Evolutionary conservation across 2,113 vertebrate species (phyloP), one percentile per base, ranked within the genome.

Genomic region (Beaufortia kweichowensis): DNA sequence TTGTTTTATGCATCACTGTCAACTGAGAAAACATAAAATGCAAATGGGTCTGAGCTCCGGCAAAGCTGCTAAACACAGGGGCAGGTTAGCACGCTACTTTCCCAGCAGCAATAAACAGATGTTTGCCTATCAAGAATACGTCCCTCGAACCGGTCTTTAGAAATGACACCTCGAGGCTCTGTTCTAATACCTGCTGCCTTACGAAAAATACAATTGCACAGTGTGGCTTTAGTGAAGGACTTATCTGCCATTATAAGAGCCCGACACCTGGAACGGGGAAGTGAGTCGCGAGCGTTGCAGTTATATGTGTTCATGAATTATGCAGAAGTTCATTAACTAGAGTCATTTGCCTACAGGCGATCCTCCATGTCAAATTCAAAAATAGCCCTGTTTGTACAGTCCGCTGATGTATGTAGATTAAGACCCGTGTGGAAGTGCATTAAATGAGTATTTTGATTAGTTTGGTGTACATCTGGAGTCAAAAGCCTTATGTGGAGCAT

Each of bases 241-340:
- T 68, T 28, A 10, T 74, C n/a, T 21, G 0, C 39, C 43, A 63
- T 75, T 77, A 78, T 78, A 75, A 59, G 73, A 75, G 76, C 62
- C 81, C 50, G 43, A 67, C 55, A 67, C 70, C 86, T 87, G 83
- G 11, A 6, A 71, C 26, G 33, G 24, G 39, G 41, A 46, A 86
- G 80, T 82, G 81, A 82, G 73, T 72, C 75, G 63, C 69, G 31
- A 78, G 46, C 77, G 56, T 78, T 82, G 83, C 77, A 81, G 77
- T 85, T 77, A 79, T 78, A 86, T 79, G 75, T 71, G 26, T 81
- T 79, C 78, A 87, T 90, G 87, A 86, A 90, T 90, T 81, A 90
- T 90, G 85, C 81, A 90, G 68, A 15, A 31, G 76, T 79, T 88
- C 84, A 90, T 90, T 90, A 91, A 89, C 83, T 82, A 78, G 15